These are phyloP conservation scores for Hypotaenidia philippensis DNA, from an alignment of 2,797 vertebrate species.

Conservation along the genomic window DNA sequence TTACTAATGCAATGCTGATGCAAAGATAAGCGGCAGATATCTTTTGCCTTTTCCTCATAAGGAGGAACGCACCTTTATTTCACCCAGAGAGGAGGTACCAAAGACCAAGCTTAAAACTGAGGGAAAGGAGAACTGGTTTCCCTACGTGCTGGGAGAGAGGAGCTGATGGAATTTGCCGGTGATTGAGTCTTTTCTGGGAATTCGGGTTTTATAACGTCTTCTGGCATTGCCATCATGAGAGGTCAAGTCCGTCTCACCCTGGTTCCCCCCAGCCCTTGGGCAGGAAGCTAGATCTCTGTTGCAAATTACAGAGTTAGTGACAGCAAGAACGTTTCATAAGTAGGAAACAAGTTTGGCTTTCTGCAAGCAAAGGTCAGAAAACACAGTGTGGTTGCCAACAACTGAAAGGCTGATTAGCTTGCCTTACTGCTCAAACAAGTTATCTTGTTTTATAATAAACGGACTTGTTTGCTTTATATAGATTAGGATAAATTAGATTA, in stretches of 20 bases:
- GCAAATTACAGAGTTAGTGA: not conserved
- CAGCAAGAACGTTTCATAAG: not conserved
- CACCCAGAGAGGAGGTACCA: not conserved
- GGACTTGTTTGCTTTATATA: not conserved
- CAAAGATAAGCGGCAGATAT: not conserved
- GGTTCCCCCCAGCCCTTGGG: not conserved
- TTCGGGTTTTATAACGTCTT: not conserved
- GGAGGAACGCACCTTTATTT: not conserved
- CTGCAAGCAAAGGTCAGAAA: not conserved
- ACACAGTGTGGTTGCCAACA: not conserved
- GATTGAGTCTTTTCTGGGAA: not conserved
- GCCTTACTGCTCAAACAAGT: not conserved
- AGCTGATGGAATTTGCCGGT: not conserved
- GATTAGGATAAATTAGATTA: not conserved
- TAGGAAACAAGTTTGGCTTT: not conserved
- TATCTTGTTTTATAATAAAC: constrained; percentile 1
- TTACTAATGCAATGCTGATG: not conserved
- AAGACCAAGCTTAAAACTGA: not conserved
- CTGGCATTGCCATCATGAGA: not conserved
- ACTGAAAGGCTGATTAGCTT: not conserved
- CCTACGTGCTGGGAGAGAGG: not conserved
- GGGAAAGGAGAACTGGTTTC: not conserved
- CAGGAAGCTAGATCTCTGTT: not conserved
- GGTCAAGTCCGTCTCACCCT: not conserved
- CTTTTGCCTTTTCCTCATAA: not conserved